phyloP scores from a whole-genome alignment of 2,888 invertebrate genomes.

The Bellardia bayeri region DNA sequence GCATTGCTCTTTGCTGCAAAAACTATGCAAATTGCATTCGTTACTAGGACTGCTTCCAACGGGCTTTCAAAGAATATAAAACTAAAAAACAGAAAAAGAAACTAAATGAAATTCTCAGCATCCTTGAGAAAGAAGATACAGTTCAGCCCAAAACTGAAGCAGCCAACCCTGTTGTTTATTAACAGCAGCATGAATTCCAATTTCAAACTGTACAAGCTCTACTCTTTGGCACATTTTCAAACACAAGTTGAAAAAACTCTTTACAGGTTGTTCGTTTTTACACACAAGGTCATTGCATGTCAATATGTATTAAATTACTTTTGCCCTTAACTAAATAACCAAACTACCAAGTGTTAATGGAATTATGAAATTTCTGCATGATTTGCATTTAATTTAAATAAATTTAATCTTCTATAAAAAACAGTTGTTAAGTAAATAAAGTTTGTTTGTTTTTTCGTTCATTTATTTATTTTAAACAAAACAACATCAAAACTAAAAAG shows the following conservation, averaged over 20 bases:
- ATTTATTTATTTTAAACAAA: background rate
- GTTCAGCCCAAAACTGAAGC: background rate
- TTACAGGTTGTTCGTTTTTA: no score
- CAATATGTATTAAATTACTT: constrained; percentile 23
- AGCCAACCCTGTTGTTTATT: background rate
- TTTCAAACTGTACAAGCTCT: background rate
- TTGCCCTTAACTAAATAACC: background rate
- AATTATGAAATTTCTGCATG: constrained; percentile 11
- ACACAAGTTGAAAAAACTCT: background rate
- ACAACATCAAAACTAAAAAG: background rate
- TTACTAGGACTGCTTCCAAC: background rate
- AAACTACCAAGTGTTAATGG: constrained; percentile 16
- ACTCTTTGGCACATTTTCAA: background rate
- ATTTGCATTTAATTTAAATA: constrained; percentile 21
- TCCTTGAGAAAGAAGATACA: constrained; percentile 40
- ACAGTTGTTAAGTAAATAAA: background rate
- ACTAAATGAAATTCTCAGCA: background rate
- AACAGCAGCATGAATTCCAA: background rate
- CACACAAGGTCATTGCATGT: constrained; percentile 26
- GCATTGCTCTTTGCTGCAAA: background rate
- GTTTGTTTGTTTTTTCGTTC: background rate
- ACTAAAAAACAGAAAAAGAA: background rate
- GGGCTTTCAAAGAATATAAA: background rate
- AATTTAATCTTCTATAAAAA: background rate
- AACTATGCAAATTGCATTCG: constrained; percentile 5